A percentile compares a stretch with the other conserved stretches of the same genome.
Conservation (phyloP, 2,113 vertebrate species). For the Galeopterus variegatus region DNA sequence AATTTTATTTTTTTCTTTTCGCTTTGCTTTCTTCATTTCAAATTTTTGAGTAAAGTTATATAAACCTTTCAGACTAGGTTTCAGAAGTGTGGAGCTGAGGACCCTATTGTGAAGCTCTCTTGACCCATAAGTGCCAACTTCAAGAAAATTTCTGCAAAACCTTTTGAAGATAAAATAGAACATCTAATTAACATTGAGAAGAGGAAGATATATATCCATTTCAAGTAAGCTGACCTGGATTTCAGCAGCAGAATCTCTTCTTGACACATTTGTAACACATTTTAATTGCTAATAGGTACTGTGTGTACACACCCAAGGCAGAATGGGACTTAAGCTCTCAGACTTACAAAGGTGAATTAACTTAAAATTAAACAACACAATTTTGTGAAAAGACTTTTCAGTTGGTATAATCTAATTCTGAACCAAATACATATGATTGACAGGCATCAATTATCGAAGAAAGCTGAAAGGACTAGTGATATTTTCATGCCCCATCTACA, state of each 20-base stretch:
- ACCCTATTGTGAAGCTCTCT: constrained; percentile 38
- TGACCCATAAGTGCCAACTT: constrained; percentile 80
- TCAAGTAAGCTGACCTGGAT: constrained; percentile 85
- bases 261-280: constrained; percentile 82
- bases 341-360: constrained; percentile 71
- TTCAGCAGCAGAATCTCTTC: constrained; percentile 64
- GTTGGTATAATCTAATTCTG: neutral
- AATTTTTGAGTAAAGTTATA: constrained; percentile 56
- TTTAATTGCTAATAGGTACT: constrained; percentile 81
- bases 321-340: constrained; percentile 59
- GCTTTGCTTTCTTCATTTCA: constrained; percentile 14
- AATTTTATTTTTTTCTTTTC: constrained; percentile 25
- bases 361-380: constrained; percentile 69
- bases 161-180: constrained; percentile 83
- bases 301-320: constrained; percentile 71
- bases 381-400: constrained; percentile 53
- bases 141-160: constrained; percentile 84
- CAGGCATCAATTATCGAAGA: constrained; percentile 49
- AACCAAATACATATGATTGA: constrained; percentile 54
- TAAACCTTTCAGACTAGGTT: constrained; percentile 51
- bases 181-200: constrained; percentile 82
- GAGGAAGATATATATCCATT: constrained; percentile 79
- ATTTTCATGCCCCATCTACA: constrained; percentile 38
- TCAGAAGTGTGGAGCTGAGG: neutral
- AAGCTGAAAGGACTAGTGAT: constrained; percentile 36